phyloP scores from a whole-genome alignment of 2,113 vertebrate species.

The Hylia prasina region DNA sequence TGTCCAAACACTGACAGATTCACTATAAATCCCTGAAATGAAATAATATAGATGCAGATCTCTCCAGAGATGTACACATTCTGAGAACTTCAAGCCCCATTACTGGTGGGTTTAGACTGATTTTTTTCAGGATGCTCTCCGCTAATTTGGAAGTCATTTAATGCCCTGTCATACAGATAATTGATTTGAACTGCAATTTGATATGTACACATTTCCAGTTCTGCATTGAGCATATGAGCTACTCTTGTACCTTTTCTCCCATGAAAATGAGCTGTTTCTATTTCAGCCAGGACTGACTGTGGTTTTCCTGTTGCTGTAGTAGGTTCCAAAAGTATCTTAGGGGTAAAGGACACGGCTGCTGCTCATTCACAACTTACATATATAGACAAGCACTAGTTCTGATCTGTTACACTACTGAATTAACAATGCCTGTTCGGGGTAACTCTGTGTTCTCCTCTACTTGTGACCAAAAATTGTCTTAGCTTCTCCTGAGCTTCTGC shows the following conservation, averaged over 20 bases:
- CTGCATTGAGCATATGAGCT: neutral
- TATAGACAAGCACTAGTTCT: neutral
- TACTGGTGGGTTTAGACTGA: neutral
- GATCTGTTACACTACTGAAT: neutral
- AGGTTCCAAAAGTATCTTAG: neutral
- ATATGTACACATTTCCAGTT: neutral
- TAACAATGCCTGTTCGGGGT: neutral
- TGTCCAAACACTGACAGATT: neutral
- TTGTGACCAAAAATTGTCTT: neutral
- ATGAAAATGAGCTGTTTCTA: constrained; percentile 10
- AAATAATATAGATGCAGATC: neutral
- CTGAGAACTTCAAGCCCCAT: neutral
- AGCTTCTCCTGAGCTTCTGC: neutral
- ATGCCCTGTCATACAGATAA: neutral
- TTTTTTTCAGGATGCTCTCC: neutral
- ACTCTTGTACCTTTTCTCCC: neutral
- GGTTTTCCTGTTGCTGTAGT: neutral
- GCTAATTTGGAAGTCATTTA: neutral
- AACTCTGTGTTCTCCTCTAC: accelerated
- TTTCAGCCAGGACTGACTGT: neutral
- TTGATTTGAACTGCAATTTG: neutral
- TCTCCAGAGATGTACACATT: neutral
- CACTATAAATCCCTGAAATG: neutral
- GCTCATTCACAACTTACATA: neutral
- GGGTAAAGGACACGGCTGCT: neutral